Base-by-base conservation (phyloP, 2,888 invertebrate genomes). In the Sylvicola fuscatus region DNA sequence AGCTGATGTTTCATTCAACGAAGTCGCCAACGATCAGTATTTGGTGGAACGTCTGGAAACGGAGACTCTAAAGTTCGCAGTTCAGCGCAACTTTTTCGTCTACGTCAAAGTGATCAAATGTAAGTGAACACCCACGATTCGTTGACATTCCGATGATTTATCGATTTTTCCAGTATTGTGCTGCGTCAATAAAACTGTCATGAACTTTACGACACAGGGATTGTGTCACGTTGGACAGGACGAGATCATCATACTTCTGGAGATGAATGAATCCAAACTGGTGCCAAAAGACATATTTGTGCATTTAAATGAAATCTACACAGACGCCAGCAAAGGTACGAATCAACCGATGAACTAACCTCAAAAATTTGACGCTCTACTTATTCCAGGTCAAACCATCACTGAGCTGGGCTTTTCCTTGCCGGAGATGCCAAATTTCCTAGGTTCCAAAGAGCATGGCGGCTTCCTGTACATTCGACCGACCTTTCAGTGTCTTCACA, bases 391-490 rank as follows among this genome's bases (percentile, higher is more conserved):
- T 11, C 69, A 69, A 31, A 70, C 74, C 2, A 68, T 79, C 17
- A 68, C 69, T 15, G 78, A 81, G 50, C 56, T 80, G 49, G 73
- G 76, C 6, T 67, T 75, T 45, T 71, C 72, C 10, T 62, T 74
- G 46, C 72, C 58, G 4, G 21, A 21, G 21, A 21, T 21, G 21
- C 21, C 21, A 31, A 39, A 64, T 46, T 68, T 81, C 44, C 56
- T 81, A 39, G 73, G 70, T 32, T 74, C 74, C 1, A 68, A 70
- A 31, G 77, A 79, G 41, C 77, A 79, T 47, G 76, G 78, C 10
- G 86, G 84, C 29, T 82, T 86, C 54, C 64, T 86, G n/a, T 84
- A 74, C 47, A 70, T 86, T 41, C 65, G 77, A 38, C 73, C 80
- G 16, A 76, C 79, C 11, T 76, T 79, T 55, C 84, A 86, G 53